Conservation (phyloP, 2,888 invertebrate genomes). For the Aproaerema taeniolella region DNA sequence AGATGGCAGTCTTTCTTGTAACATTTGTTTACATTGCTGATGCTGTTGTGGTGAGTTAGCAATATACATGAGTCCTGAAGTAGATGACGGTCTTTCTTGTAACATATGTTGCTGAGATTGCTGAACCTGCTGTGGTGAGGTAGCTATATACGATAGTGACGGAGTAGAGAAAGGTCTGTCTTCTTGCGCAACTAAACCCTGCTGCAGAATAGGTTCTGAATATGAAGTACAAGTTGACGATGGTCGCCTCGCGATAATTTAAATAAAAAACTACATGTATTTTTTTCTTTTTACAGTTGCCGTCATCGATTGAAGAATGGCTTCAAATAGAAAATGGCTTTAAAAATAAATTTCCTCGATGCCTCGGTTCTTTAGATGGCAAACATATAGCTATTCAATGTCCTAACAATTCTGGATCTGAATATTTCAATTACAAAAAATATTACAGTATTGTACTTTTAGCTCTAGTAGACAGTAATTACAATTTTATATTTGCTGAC, state of each 20-base stretch:
- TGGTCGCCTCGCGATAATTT: no score
- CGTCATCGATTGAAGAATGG: constrained; percentile 9
- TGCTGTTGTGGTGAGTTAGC: no score
- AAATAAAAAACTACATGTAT: no score
- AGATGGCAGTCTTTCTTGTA: background rate
- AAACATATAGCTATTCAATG: constrained; percentile 19
- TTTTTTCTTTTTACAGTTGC: no score
- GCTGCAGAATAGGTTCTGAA: background rate
- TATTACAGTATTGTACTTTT: constrained; percentile 20
- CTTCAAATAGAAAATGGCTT: constrained; percentile 14
- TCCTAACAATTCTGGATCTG: constrained; percentile 16
- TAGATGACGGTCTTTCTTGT: background rate
- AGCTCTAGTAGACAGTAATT: constrained; percentile 20
- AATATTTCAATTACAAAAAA: constrained; percentile 18
- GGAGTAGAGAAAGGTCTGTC: no score
- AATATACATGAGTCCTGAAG: no score
- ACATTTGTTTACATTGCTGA: no score
- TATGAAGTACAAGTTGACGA: background rate
- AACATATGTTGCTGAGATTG: background rate
- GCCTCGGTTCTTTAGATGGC: constrained; percentile 15
- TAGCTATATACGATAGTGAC: no score
- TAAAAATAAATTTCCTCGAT: constrained; percentile 6
- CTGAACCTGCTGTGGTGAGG: no score
- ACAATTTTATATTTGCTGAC: constrained; percentile 20
- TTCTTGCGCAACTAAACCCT: no score